These are phyloP conservation scores for Drosophila trapezifrons DNA, from an alignment of 1,140 invertebrate species.

Conservation along the genomic window DNA sequence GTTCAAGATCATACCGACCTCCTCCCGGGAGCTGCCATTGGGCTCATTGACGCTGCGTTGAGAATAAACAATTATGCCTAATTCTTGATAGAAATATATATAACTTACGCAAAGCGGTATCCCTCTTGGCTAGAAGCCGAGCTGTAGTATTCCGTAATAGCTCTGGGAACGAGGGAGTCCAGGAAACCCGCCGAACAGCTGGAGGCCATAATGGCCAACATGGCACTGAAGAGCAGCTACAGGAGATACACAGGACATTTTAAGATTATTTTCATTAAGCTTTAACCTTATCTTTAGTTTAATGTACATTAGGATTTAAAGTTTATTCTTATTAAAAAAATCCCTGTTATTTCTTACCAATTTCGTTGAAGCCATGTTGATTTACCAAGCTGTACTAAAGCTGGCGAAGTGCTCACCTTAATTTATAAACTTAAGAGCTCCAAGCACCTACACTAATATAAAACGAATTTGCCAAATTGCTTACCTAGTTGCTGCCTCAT, in stretches of 20 bases:
- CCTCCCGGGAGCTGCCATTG: conserved; percentile 75
- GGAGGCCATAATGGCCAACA: conserved; percentile 60
- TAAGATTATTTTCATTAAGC: too few species aligned
- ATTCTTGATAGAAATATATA: too few species aligned
- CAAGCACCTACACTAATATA: neutral
- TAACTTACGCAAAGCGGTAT: conserved; percentile 70
- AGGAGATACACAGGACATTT: too few species aligned
- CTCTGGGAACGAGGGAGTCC: conserved; percentile 53
- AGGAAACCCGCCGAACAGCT: conserved; percentile 56
- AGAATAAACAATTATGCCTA: neutral
- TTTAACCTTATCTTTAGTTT: too few species aligned
- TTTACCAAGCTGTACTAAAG: neutral
- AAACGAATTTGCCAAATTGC: neutral
- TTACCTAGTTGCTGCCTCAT: neutral
- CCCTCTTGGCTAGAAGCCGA: conserved; percentile 66
- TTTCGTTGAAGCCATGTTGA: conserved; percentile 8
- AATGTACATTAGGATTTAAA: too few species aligned
- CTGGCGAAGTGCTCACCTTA: neutral
- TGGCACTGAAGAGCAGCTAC: conserved; percentile 58
- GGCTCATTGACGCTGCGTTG: conserved; percentile 58
- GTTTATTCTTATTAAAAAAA: too few species aligned
- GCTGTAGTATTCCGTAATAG: conserved; percentile 53
- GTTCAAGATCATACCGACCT: conserved; percentile 76
- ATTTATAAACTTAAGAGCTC: conserved; percentile 3
- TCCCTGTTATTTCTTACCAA: too few species aligned